Conservation (phyloP, 1,140 invertebrate species). For the Helicoverpa armigera region DNA sequence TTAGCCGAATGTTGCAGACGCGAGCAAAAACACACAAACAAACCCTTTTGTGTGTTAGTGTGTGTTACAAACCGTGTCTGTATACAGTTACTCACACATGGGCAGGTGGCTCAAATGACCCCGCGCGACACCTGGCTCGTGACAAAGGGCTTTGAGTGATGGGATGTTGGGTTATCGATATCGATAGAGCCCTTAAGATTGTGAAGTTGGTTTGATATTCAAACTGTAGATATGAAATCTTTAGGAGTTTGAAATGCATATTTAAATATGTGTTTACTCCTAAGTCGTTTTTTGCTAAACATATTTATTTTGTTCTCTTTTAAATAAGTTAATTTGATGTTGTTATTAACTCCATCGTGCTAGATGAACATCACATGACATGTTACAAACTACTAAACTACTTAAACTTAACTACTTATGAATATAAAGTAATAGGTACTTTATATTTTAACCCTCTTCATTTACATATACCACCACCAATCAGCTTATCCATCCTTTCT, state of each 20-base stretch:
- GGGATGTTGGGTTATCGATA: conserved; percentile 46
- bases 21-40: conserved; percentile 37
- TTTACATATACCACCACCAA: too few species aligned
- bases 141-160: conserved; percentile 63
- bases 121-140: conserved; percentile 70
- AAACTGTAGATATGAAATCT: too few species aligned
- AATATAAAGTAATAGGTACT: too few species aligned
- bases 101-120: conserved; percentile 58
- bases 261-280: too few species aligned
- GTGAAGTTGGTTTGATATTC: too few species aligned
- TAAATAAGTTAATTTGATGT: not conserved
- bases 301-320: not conserved
- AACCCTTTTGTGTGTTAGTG: conserved; percentile 2
- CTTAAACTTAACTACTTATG: too few species aligned
- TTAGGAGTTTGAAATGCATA: not conserved
- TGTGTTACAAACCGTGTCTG: not conserved
- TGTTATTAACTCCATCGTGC: too few species aligned
- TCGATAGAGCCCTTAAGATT: conserved; percentile 33
- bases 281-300: too few species aligned
- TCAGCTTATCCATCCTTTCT: too few species aligned
- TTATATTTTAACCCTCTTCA: too few species aligned
- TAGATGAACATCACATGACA: too few species aligned
- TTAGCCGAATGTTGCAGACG: conserved; percentile 39
- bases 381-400: too few species aligned
- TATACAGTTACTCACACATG: conserved; percentile 43